phyloP scores from a whole-genome alignment of 2,888 invertebrate species.

The Dione vanillae region DNA sequence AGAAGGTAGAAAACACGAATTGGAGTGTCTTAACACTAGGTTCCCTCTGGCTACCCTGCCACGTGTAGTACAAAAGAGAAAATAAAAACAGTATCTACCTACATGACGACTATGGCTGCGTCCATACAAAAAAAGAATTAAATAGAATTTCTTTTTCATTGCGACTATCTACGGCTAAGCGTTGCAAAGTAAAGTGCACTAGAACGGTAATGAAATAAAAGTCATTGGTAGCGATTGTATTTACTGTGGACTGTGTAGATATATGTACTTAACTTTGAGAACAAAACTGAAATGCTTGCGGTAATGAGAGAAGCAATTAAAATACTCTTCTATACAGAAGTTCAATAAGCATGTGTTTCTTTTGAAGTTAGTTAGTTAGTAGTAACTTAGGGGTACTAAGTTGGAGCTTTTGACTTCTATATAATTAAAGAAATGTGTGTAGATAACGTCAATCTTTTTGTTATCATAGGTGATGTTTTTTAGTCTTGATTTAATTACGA shows the following conservation, averaged over 20 bases:
- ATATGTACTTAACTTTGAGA: constrained; percentile 5
- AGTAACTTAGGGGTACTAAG: not conserved
- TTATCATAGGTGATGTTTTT: no score
- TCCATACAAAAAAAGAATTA: constrained; percentile 13
- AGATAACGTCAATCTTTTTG: no score
- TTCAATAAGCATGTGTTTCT: not conserved
- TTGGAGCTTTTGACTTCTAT: not conserved
- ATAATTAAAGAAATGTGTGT: no score
- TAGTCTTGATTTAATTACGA: no score
- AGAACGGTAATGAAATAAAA: constrained; percentile 27
- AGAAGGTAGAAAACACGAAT: no score
- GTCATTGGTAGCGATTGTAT: constrained; percentile 24
- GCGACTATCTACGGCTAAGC: not conserved
- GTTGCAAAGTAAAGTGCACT: constrained; percentile 4
- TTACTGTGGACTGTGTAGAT: not conserved
- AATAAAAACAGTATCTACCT: not conserved
- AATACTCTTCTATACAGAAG: constrained; percentile 38
- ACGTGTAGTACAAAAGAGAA: no score
- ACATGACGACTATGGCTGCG: not conserved
- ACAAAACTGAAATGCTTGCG: constrained; percentile 35
- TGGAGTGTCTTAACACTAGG: no score
- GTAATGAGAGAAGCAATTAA: constrained; percentile 44
- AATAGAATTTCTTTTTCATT: constrained; percentile 1
- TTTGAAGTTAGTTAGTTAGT: not conserved
- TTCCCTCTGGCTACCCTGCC: no score